A percentile compares a stretch with the other conserved stretches of the same genome.
These are phyloP conservation scores for Aurelia aurita complex sp. Pacific DNA, from an alignment of 30 jellyfish, hydroid and myxozoan species.

Conservation along the genomic window DNA sequence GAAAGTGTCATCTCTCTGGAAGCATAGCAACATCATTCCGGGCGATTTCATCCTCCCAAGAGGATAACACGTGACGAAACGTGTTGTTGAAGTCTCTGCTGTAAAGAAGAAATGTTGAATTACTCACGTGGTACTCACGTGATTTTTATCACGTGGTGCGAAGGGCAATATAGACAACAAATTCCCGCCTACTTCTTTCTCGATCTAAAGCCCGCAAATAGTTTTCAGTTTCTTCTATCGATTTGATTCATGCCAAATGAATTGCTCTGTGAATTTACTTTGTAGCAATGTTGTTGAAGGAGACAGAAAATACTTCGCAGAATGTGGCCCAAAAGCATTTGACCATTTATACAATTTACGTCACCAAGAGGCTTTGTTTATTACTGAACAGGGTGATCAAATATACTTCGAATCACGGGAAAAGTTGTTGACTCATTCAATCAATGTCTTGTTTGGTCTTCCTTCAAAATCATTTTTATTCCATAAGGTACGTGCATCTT, in stretches of 20 bases:
- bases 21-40: too few species aligned
- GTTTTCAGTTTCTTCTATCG: too few species aligned
- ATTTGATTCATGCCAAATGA: neutral
- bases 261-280: neutral
- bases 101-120: too few species aligned
- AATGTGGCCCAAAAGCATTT: slow-evolving; percentile 77
- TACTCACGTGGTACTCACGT: too few species aligned
- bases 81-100: too few species aligned
- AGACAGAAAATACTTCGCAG: slow-evolving; percentile 40
- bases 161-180: too few species aligned
- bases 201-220: too few species aligned
- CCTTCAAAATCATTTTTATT: slow-evolving; percentile 63
- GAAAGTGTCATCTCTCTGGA: too few species aligned
- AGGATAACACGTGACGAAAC: too few species aligned
- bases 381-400: slow-evolving; percentile 24
- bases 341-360: slow-evolving; percentile 79
- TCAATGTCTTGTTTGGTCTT: slow-evolving; percentile 78
- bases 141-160: too few species aligned
- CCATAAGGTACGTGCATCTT: slow-evolving; percentile 15
- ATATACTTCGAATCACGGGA: slow-evolving; percentile 26
- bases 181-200: too few species aligned
- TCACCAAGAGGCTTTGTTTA: slow-evolving; percentile 25
- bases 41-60: too few species aligned
- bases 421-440: slow-evolving; percentile 55
- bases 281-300: slow-evolving; percentile 11